Evolutionary conservation across 2,113 vertebrate genomes (phyloP).

Genomic region (Delphinus delphis): DNA sequence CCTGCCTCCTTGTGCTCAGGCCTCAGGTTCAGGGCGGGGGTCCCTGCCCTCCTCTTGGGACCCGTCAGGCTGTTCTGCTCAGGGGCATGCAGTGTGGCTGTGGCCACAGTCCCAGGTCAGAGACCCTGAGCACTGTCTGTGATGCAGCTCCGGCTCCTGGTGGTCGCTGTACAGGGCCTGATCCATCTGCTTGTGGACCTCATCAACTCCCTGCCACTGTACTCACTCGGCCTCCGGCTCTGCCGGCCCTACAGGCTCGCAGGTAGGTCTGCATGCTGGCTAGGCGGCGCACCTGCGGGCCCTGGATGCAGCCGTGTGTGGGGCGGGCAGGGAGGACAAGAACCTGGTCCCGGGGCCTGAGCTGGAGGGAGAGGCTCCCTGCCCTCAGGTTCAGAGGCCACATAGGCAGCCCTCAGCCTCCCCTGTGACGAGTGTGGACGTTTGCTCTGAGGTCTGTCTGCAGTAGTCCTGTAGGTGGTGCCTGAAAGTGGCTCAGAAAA

Average conservation of each 20-base stretch:
- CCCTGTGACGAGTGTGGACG: not conserved
- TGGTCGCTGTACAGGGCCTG: slow-evolving; percentile 93
- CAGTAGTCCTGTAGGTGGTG: too few species aligned
- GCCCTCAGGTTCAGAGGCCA: not conserved
- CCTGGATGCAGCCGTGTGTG: not conserved
- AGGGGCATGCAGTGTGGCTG: fast-evolving
- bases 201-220: slow-evolving; percentile 94
- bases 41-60: not conserved
- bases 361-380: not conserved
- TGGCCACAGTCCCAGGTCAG: not conserved
- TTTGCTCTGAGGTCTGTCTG: not conserved
- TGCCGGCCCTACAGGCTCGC: slow-evolving; percentile 92
- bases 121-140: not conserved
- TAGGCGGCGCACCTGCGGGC: fast-evolving
- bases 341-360: not conserved
- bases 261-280: slow-evolving; percentile 80
- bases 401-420: not conserved
- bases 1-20: not conserved
- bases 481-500: not conserved
- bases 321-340: not conserved
- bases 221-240: slow-evolving; percentile 90
- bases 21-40: not conserved
- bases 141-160: slow-evolving; percentile 91
- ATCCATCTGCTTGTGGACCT: slow-evolving; percentile 92
- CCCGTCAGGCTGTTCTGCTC: not conserved